A percentile compares a stretch with the other conserved stretches of the same genome.
phyloP scores from a whole-genome alignment of 2,888 invertebrate genomes.

The Oxyteleia sp. region DNA sequence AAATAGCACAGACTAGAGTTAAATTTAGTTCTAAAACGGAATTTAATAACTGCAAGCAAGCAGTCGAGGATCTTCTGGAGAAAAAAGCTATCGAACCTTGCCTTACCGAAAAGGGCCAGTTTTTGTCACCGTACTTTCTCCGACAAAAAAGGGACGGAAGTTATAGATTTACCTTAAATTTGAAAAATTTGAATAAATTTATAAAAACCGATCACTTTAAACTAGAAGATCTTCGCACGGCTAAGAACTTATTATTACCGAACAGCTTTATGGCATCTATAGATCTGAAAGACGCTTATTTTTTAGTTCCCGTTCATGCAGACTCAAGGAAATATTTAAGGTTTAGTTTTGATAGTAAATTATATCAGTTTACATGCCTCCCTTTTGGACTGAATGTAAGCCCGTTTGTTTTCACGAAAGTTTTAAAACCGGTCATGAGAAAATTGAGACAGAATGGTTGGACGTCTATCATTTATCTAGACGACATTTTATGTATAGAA shows the following conservation, averaged over 20 bases:
- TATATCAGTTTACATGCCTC: conserved; percentile 25
- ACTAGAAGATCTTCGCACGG: conserved; percentile 34
- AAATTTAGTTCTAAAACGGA: not conserved
- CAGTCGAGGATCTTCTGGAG: conserved; percentile 33
- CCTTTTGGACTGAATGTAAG: conserved; percentile 29
- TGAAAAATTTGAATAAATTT: conserved; percentile 75
- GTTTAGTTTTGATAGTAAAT: conserved; percentile 61
- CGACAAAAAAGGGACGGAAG: conserved; percentile 69
- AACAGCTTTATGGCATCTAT: not conserved
- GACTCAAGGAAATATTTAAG: conserved; percentile 48
- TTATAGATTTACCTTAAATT: conserved; percentile 75
- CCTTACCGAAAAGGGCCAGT: conserved; percentile 60
- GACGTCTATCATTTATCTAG: conserved; percentile 10
- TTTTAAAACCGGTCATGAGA: not conserved
- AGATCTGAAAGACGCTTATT: not conserved
- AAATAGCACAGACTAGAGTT: not conserved
- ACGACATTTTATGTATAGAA: not conserved
- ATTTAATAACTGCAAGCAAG: not conserved
- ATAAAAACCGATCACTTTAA: conserved; percentile 24
- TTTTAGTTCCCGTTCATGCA: not conserved
- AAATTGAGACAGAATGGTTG: not conserved
- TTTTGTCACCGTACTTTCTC: conserved; percentile 72
- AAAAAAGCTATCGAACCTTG: conserved; percentile 59
- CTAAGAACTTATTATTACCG: not conserved
- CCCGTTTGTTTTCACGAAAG: conserved; percentile 10